Percentiles rank a stretch among this genome's conserved stretches.
Evolutionary conservation across 2,797 vertebrate species (phyloP).

Genomic region (Micropoecilia bifurca): DNA sequence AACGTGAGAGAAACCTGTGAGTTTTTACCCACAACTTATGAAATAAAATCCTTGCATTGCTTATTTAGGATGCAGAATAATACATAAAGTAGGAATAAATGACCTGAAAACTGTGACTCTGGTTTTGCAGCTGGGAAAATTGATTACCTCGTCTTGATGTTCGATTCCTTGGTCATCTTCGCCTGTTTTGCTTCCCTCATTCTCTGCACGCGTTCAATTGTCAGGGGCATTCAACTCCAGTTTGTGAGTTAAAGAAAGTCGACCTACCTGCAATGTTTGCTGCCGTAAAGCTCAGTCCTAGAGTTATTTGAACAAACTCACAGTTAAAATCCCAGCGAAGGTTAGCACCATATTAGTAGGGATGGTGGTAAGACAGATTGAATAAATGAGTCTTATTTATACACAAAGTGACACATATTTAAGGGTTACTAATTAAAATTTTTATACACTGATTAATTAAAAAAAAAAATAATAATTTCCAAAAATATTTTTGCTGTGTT

Average conservation of each 20-base stretch:
- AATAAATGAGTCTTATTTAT: background rate
- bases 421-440: background rate
- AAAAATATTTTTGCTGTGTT: background rate
- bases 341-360: background rate
- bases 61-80: background rate
- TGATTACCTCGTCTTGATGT: constrained; percentile 87
- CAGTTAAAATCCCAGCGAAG: background rate
- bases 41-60: background rate
- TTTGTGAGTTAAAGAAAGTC: constrained; percentile 79
- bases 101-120: constrained; percentile 11
- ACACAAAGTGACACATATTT: background rate
- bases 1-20: constrained; percentile 90
- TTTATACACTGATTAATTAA: background rate
- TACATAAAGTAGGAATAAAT: background rate
- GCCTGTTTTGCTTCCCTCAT: constrained; percentile 87
- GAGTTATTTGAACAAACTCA: background rate
- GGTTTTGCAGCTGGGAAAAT: constrained; percentile 85
- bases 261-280: background rate
- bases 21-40: constrained; percentile 40
- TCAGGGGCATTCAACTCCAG: constrained; percentile 89
- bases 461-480: background rate
- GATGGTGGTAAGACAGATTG: background rate
- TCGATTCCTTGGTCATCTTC: constrained; percentile 88
- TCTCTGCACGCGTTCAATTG: constrained; percentile 88
- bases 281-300: background rate